These are phyloP conservation scores for Sebastes reedi DNA, from an alignment of 2,797 vertebrate species.

Conservation along the genomic window DNA sequence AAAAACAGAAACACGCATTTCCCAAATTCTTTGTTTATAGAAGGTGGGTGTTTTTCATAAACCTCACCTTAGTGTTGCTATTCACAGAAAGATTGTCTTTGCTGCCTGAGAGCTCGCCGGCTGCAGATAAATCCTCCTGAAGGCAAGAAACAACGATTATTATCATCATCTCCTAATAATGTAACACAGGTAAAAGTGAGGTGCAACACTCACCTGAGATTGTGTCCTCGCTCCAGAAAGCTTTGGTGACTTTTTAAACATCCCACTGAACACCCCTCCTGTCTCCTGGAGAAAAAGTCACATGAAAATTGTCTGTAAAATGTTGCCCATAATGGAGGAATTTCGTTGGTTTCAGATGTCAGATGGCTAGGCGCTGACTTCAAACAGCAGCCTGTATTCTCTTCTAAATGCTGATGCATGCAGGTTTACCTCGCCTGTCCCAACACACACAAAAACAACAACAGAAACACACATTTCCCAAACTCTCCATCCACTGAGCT, in stretches of 20 bases:
- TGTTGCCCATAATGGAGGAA: background rate
- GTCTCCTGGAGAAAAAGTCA: slow-evolving; percentile 36
- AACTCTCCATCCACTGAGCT: background rate
- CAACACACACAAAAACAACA: no score
- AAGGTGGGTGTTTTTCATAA: rapidly evolving
- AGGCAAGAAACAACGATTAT: background rate
- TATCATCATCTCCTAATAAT: background rate
- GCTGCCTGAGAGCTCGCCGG: slow-evolving; percentile 26
- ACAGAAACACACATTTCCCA: background rate
- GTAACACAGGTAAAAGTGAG: background rate
- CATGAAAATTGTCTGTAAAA: background rate
- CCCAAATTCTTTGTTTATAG: background rate
- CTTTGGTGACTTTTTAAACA: slow-evolving; percentile 58
- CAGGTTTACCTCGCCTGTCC: background rate
- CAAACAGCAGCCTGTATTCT: background rate
- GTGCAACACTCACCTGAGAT: slow-evolving; percentile 48
- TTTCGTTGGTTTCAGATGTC: background rate
- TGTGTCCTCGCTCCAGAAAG: slow-evolving; percentile 6
- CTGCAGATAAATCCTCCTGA: slow-evolving; percentile 54
- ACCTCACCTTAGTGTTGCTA: slow-evolving; percentile 45
- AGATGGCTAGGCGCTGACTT: background rate
- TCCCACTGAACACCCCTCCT: slow-evolving; percentile 46
- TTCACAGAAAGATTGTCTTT: slow-evolving; percentile 28
- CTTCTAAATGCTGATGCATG: background rate
- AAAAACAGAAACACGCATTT: background rate